Percentiles rank a stretch among this genome's conserved stretches.
Evolutionary conservation across 2,888 invertebrate species (phyloP).

Genomic region (Papilio gigon): DNA sequence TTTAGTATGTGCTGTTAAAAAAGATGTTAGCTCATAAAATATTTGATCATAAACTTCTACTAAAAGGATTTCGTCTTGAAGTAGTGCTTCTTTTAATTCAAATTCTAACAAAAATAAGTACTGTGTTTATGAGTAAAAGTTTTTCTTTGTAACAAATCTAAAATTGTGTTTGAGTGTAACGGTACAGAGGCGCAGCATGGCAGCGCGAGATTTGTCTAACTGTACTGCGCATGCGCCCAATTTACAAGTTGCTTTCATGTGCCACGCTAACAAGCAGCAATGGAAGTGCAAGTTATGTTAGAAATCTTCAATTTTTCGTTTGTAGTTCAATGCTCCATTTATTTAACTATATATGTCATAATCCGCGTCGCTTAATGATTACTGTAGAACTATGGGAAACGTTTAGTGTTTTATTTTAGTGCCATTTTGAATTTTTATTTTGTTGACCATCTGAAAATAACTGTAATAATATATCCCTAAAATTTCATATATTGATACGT

Average conservation of each 20-base stretch:
- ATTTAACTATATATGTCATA: too few relatives aligned
- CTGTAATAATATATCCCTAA: too few relatives aligned
- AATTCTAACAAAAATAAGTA: not conserved
- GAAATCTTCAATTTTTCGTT: not conserved
- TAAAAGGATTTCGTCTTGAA: not conserved
- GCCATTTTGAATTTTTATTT: not conserved
- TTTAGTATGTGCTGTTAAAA: too few relatives aligned
- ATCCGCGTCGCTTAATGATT: too few relatives aligned
- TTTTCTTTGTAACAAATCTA: conserved; percentile 25
- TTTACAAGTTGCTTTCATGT: conserved; percentile 35
- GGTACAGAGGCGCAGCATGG: conserved; percentile 26
- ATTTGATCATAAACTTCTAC: not conserved
- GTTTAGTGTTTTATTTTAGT: too few relatives aligned
- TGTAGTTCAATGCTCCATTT: conserved; percentile 13
- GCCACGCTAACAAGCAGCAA: conserved; percentile 14
- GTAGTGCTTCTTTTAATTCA: not conserved
- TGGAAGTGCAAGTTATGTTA: conserved; percentile 14
- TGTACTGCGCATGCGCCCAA: conserved; percentile 37
- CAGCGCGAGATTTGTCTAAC: conserved; percentile 40
- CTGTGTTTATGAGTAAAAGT: not conserved
- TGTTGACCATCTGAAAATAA: too few relatives aligned
- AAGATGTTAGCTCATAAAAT: not conserved
- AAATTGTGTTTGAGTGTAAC: conserved; percentile 38
- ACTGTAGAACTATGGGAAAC: too few relatives aligned
- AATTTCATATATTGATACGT: too few relatives aligned